Evolutionary conservation across 2,113 vertebrate species (phyloP).

Genomic region (Erythrocercus mccallii): DNA sequence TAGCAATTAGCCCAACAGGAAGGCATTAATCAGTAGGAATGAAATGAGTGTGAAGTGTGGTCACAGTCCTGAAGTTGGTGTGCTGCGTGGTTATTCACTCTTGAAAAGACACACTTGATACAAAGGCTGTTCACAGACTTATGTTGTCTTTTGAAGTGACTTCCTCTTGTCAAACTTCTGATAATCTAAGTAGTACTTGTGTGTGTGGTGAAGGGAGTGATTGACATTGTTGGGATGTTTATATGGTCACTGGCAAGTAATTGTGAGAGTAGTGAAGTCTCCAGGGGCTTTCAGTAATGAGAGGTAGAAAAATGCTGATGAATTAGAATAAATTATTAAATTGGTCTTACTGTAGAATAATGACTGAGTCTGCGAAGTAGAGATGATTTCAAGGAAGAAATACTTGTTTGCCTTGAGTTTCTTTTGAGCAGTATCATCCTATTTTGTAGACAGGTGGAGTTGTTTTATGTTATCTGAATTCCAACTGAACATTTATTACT

Average conservation of each 20-base stretch:
- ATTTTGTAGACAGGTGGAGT: background rate
- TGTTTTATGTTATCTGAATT: background rate
- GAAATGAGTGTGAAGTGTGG: background rate
- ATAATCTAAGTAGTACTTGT: background rate
- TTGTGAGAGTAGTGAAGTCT: background rate
- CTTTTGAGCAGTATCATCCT: background rate
- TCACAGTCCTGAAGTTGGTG: background rate
- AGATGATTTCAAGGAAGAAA: background rate
- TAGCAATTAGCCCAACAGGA: background rate
- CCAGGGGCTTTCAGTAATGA: background rate
- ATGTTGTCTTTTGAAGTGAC: background rate
- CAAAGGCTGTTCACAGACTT: background rate
- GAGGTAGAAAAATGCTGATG: background rate
- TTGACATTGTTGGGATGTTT: background rate
- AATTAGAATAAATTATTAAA: background rate
- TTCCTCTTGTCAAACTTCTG: background rate
- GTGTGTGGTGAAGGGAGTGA: background rate
- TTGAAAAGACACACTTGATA: background rate
- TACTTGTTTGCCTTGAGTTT: background rate
- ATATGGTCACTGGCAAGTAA: background rate
- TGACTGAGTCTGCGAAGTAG: background rate
- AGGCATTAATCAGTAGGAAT: background rate
- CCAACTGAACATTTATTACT: background rate
- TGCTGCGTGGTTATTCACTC: background rate
- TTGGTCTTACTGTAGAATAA: background rate